Evolutionary conservation across 1,140 invertebrate genomes (phyloP).

Genomic region (Phthorimaea operculella): DNA sequence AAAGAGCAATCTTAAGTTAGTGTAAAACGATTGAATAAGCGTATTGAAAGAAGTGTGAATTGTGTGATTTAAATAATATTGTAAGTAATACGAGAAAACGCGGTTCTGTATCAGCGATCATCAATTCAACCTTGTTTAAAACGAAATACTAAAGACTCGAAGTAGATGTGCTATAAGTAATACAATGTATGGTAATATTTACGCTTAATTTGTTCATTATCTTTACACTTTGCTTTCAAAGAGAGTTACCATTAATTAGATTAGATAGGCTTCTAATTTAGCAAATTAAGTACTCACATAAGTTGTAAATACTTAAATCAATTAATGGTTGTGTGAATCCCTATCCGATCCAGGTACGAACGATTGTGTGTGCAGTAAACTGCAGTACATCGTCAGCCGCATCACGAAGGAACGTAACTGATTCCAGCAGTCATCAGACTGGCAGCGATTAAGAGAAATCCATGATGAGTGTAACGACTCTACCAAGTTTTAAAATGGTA

Average conservation of each 20-base stretch:
- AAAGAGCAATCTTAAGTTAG: slow-evolving; percentile 33
- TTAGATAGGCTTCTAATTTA: slow-evolving; percentile 27
- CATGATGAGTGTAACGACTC: too few relatives aligned
- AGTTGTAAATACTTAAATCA: slow-evolving; percentile 22
- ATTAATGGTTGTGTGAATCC: too few relatives aligned
- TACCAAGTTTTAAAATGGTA: too few relatives aligned
- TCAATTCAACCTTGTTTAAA: slow-evolving; percentile 21
- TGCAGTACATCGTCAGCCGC: too few relatives aligned
- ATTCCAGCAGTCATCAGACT: too few relatives aligned
- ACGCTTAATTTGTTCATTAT: slow-evolving; percentile 35
- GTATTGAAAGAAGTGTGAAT: slow-evolving; percentile 24
- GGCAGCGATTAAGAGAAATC: too few relatives aligned
- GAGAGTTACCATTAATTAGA: neutral
- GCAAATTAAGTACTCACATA: slow-evolving; percentile 13
- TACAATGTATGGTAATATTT: slow-evolving; percentile 29
- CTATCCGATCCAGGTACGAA: too few relatives aligned
- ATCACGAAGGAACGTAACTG: too few relatives aligned
- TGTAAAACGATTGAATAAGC: slow-evolving; percentile 18
- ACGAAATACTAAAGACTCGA: slow-evolving; percentile 47
- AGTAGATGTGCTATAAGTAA: slow-evolving; percentile 25
- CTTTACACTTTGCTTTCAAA: slow-evolving; percentile 36
- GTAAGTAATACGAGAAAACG: too few relatives aligned
- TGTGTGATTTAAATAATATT: slow-evolving; percentile 25
- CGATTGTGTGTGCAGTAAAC: too few relatives aligned
- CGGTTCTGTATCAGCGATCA: too few relatives aligned